These are phyloP conservation scores for Zaprionus ornatus DNA, from an alignment of 1,140 invertebrate genomes.

Conservation along the genomic window DNA sequence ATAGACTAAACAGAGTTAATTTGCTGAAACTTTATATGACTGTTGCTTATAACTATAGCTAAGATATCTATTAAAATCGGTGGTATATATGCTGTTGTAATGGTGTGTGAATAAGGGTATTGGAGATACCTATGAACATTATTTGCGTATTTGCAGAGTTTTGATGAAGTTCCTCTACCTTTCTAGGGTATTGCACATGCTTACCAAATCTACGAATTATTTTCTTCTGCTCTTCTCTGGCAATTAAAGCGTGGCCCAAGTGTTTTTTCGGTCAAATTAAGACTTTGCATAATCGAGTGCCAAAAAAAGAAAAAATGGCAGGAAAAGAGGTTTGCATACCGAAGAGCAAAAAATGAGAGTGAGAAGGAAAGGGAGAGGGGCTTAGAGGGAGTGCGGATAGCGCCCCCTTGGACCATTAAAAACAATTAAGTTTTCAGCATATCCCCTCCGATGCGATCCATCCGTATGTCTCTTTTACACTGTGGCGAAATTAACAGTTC, in stretches of 20 bases:
- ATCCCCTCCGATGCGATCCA: constrained; percentile 1
- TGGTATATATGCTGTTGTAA: no score
- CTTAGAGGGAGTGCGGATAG: not conserved
- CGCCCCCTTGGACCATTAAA: constrained; percentile 52
- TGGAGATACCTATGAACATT: no score
- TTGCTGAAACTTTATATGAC: no score
- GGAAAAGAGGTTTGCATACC: constrained; percentile 10
- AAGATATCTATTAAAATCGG: no score
- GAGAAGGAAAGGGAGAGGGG: not conserved
- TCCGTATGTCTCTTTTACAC: constrained; percentile 4
- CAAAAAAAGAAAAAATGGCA: constrained; percentile 43
- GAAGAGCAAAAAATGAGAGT: not conserved
- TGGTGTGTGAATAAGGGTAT: no score
- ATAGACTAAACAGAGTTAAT: no score
- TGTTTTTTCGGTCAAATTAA: constrained; percentile 47
- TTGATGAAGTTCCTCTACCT: not conserved
- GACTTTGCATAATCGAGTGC: constrained; percentile 78
- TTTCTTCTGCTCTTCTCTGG: constrained; percentile 24
- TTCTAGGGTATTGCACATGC: not conserved
- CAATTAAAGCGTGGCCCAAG: constrained; percentile 58
- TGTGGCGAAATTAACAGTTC: constrained; percentile 74
- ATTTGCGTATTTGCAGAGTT: not conserved
- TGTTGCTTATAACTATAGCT: no score
- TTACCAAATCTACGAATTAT: not conserved
- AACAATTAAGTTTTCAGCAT: constrained; percentile 63